These are phyloP conservation scores for Triplophysa bombifrons DNA, from an alignment of 2,797 vertebrate genomes.

Conservation along the genomic window DNA sequence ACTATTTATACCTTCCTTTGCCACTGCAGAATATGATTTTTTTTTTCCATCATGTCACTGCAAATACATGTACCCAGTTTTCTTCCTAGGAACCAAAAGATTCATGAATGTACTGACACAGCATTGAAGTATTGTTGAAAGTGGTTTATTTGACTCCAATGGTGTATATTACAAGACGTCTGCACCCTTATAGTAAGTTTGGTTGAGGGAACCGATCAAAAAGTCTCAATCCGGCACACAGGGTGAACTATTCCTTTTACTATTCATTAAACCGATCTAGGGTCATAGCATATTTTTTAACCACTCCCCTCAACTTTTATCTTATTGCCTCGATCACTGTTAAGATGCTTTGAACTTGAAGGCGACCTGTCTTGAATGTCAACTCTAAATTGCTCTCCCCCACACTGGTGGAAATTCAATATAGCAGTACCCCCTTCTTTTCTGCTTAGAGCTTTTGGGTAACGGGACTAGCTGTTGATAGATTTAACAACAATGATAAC, in stretches of 20 bases:
- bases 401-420: conserved; percentile 47
- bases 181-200: not conserved
- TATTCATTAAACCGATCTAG: no score
- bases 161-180: not conserved
- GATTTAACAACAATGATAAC: conserved; percentile 45
- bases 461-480: conserved; percentile 53
- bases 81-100: not conserved
- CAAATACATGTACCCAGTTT: not conserved
- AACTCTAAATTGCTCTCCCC: conserved; percentile 42
- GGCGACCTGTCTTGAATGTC: conserved; percentile 42
- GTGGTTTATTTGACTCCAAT: not conserved
- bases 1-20: no score
- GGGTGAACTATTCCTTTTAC: no score
- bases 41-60: not conserved
- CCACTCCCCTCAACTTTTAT: not conserved
- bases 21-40: no score
- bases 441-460: conserved; percentile 23
- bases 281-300: no score
- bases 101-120: not conserved
- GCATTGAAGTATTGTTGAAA: not conserved
- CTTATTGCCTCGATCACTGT: conserved; percentile 11
- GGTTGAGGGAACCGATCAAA: not conserved
- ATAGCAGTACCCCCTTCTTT: not conserved
- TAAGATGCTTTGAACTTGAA: conserved; percentile 33
- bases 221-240: not conserved